phyloP scores from a whole-genome alignment of 2,888 invertebrate species.

The Chrysina gloriosa region DNA sequence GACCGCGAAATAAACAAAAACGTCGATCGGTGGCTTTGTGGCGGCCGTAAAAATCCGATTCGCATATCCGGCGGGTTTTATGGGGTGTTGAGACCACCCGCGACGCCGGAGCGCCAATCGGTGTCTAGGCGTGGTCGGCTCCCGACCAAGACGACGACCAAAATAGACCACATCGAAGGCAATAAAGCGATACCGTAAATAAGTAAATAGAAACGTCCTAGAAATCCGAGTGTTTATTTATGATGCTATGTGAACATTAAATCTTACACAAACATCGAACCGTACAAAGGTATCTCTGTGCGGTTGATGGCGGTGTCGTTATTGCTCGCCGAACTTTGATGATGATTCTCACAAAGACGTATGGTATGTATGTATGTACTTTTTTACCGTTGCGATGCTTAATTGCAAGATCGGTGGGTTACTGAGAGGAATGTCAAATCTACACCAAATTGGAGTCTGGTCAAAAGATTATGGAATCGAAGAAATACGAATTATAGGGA shows the following conservation, averaged over 20 bases:
- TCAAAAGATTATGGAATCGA: too few species aligned
- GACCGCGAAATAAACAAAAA: conserved; percentile 27
- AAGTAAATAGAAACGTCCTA: conserved; percentile 64
- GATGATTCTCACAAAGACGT: conserved; percentile 37
- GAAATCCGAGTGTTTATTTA: conserved; percentile 65
- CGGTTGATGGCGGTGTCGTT: conserved; percentile 24
- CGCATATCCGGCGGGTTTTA: conserved; percentile 55
- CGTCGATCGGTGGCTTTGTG: conserved; percentile 32
- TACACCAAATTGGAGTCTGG: too few species aligned
- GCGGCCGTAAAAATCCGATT: conserved; percentile 46
- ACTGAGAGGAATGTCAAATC: too few species aligned
- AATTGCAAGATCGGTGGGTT: background rate
- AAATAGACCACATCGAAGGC: conserved; percentile 62
- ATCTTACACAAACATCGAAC: conserved; percentile 56
- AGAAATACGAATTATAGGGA: too few species aligned
- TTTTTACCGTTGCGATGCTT: background rate
- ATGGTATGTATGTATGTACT: background rate
- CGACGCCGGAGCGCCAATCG: conserved; percentile 45
- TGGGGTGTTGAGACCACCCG: conserved; percentile 58
- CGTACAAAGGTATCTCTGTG: conserved; percentile 50
- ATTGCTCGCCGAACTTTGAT: conserved; percentile 26
- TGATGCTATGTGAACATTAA: conserved; percentile 62
- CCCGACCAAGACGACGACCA: conserved; percentile 51
- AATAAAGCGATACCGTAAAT: conserved; percentile 63
- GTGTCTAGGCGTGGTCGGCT: conserved; percentile 34